A percentile compares a stretch with the other conserved stretches of the same genome.
phyloP scores from a whole-genome alignment of 2,888 invertebrate species.

The Podotricha telesiphe region DNA sequence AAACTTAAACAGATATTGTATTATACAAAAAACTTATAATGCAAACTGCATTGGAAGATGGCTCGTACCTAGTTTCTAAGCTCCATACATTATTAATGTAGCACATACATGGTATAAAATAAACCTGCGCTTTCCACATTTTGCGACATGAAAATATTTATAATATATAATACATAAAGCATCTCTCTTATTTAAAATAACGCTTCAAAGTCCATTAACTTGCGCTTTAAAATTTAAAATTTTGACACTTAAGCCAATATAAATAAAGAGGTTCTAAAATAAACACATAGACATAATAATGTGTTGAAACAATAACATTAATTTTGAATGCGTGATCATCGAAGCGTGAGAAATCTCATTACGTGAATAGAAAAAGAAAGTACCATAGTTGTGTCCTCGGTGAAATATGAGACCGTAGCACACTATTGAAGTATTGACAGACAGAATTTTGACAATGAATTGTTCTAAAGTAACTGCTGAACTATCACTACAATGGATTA shows the following conservation, averaged over 20 bases:
- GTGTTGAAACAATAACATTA: slow-evolving; percentile 41
- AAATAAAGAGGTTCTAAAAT: slow-evolving; percentile 37
- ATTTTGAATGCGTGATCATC: slow-evolving; percentile 43
- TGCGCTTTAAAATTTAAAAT: not conserved
- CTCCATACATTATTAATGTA: not conserved
- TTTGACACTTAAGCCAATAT: slow-evolving; percentile 30
- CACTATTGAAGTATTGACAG: slow-evolving; percentile 38
- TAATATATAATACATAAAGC: not conserved
- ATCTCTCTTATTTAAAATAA: not conserved
- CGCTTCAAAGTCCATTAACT: not conserved
- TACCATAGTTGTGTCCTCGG: slow-evolving; percentile 41
- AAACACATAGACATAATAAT: slow-evolving; percentile 32
- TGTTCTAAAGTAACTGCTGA: slow-evolving; percentile 31
- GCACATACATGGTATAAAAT: slow-evolving; percentile 2
- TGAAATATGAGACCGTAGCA: slow-evolving; percentile 36
- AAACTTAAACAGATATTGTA: slow-evolving; percentile 1
- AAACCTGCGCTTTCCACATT: not conserved
- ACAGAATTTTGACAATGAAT: slow-evolving; percentile 29
- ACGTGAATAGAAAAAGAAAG: slow-evolving; percentile 50
- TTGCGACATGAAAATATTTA: slow-evolving; percentile 2
- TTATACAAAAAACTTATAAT: slow-evolving; percentile 4
- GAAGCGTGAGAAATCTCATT: slow-evolving; percentile 46
- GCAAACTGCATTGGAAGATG: not conserved
- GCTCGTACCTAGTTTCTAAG: no score
- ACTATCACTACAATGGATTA: slow-evolving; percentile 34